A percentile compares a stretch with the other conserved stretches of the same genome.
phyloP scores from a whole-genome alignment of 2,113 vertebrate genomes.

The Eulemur macaco region DNA sequence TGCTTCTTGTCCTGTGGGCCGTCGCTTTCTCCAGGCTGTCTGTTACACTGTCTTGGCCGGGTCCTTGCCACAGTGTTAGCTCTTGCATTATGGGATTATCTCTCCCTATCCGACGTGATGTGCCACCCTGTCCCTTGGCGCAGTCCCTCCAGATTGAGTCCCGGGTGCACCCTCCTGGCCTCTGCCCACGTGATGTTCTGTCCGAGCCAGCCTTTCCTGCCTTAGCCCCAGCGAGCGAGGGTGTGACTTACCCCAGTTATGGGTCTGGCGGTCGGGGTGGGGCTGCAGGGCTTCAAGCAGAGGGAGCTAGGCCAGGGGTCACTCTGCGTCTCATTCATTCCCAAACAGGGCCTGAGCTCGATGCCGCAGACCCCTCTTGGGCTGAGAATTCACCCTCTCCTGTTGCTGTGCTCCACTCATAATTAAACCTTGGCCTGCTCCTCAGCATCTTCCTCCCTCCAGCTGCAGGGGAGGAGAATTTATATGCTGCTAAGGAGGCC shows the following conservation, averaged over 20 bases:
- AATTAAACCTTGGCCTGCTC: background rate
- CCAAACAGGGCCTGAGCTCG: background rate
- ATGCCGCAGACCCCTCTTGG: background rate
- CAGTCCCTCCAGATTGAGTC: background rate
- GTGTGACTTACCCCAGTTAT: background rate
- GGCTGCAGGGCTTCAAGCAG: background rate
- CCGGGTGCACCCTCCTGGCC: background rate
- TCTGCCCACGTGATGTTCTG: background rate
- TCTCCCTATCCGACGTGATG: background rate
- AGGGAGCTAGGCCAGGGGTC: background rate
- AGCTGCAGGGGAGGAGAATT: conserved; percentile 13
- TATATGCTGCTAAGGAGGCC: background rate
- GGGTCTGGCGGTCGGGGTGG: background rate
- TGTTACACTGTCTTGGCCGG: rapidly evolving
- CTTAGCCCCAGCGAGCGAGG: background rate
- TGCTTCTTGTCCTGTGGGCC: background rate
- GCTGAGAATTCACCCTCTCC: background rate
- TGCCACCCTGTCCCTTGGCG: rapidly evolving
- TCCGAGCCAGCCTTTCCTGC: background rate
- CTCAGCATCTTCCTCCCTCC: background rate
- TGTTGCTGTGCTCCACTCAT: background rate
- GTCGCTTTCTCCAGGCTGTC: background rate
- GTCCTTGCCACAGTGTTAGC: background rate
- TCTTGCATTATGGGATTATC: background rate
- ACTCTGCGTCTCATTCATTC: background rate